These are phyloP conservation scores for Seriola dumerili DNA, from an alignment of 2,113 vertebrate genomes.

Conservation along the genomic window DNA sequence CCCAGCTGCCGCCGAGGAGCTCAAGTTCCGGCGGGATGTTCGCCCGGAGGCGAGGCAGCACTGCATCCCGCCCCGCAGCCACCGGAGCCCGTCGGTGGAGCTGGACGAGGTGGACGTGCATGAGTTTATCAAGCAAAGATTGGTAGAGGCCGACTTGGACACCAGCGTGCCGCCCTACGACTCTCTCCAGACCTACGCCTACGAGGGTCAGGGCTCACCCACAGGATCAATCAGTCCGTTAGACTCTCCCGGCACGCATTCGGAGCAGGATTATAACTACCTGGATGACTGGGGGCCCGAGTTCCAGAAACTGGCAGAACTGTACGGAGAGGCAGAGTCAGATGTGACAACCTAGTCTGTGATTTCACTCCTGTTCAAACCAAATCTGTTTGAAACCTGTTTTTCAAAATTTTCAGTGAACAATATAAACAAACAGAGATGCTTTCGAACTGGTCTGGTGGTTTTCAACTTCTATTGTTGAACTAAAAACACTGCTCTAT, in stretches of 20 bases:
- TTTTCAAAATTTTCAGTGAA: slow-evolving; percentile 73
- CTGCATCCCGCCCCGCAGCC: slow-evolving; percentile 43
- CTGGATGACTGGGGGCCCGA: slow-evolving; percentile 95
- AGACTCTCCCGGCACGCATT: slow-evolving; percentile 89
- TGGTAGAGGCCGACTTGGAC: slow-evolving; percentile 94
- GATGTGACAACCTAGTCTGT: slow-evolving; percentile 73
- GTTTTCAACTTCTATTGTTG: slow-evolving; percentile 86
- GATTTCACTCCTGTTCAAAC: slow-evolving; percentile 75
- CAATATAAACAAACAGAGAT: slow-evolving; percentile 68
- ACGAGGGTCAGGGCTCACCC: slow-evolving; percentile 93
- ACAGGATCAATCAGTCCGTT: slow-evolving; percentile 95
- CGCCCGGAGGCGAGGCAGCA: slow-evolving; percentile 85
- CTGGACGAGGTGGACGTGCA: slow-evolving; percentile 90
- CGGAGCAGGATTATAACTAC: slow-evolving; percentile 91
- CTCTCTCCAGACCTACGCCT: slow-evolving; percentile 97
- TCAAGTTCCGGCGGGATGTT: slow-evolving; percentile 93
- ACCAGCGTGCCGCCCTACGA: slow-evolving; percentile 94
- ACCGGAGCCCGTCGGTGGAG: slow-evolving; percentile 67
- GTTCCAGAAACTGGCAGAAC: slow-evolving; percentile 95
- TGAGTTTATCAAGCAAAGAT: slow-evolving; percentile 92
- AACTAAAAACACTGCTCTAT: slow-evolving; percentile 86
- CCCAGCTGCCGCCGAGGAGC: slow-evolving; percentile 93
- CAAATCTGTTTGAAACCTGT: slow-evolving; percentile 64
- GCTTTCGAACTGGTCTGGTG: slow-evolving; percentile 83
- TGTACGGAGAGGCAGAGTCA: slow-evolving; percentile 91